Conservation (phyloP, 2,113 vertebrate genomes). For the Urocolius indicus region DNA sequence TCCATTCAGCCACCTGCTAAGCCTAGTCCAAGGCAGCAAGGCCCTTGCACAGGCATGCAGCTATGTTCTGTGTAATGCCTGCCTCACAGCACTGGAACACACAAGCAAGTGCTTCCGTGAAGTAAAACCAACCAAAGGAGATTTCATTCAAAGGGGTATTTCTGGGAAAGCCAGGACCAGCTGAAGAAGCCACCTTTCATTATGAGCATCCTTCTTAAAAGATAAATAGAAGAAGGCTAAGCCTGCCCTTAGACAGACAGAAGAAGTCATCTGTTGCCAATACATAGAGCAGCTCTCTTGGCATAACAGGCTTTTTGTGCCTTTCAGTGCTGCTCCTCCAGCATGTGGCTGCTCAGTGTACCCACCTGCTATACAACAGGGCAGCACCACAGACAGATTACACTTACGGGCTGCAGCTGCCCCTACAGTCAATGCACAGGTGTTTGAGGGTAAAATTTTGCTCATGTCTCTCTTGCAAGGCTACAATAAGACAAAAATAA, state of each 20-base stretch:
- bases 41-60: neutral
- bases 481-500: constrained; percentile 11
- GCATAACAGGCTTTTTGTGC: constrained; percentile 15
- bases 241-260: constrained; percentile 21
- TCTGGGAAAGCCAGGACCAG: neutral
- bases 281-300: neutral
- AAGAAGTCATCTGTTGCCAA: neutral
- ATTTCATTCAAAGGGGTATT: neutral
- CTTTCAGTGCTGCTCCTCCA: neutral
- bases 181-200: constrained; percentile 35
- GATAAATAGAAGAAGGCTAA: neutral
- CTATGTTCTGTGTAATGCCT: neutral
- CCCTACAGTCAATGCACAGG: neutral
- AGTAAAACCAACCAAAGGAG: neutral
- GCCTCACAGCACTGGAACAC: fast-evolving
- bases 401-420: neutral
- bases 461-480: neutral
- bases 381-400: neutral
- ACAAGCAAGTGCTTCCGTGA: fast-evolving
- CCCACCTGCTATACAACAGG: neutral
- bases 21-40: neutral
- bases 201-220: neutral
- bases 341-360: neutral
- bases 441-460: neutral
- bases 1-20: neutral